phyloP scores from a whole-genome alignment of 2,797 vertebrate species.

The Mallotus villosus region DNA sequence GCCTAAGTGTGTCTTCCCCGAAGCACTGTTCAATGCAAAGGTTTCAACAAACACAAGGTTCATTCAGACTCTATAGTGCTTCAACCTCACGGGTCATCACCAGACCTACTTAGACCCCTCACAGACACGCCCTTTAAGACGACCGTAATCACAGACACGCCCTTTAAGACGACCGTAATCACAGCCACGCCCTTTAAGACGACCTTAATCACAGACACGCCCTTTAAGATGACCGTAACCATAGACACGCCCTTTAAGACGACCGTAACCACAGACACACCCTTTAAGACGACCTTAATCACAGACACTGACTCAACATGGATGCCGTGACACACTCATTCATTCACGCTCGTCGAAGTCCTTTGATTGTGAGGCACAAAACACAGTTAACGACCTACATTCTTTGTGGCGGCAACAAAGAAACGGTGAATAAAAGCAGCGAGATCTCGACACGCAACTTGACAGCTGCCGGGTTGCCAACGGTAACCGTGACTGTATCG shows the following conservation, averaged over 20 bases:
- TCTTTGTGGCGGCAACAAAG: too few species aligned
- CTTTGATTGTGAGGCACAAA: neutral
- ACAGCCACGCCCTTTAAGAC: too few species aligned
- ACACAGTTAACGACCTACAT: neutral
- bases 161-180: neutral
- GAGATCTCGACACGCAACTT: neutral
- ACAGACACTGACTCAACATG: neutral
- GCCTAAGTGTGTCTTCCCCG: too few species aligned
- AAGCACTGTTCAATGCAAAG: neutral
- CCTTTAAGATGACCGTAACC: too few species aligned
- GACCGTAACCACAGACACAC: too few species aligned
- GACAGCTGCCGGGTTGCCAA: neutral
- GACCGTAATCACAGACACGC: neutral
- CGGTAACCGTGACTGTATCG: neutral
- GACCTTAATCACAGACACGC: too few species aligned
- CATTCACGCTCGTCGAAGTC: neutral
- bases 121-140: neutral
- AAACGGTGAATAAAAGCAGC: neutral
- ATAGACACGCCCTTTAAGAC: too few species aligned
- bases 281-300: too few species aligned
- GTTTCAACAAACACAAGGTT: neutral
- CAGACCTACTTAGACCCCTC: neutral
- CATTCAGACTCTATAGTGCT: neutral
- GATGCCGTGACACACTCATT: neutral
- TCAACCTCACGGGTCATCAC: too few species aligned